A percentile compares a stretch with the other conserved stretches of the same genome.
Conservation (phyloP, 2,113 vertebrate species). For the Plecturocebus donacophilus region DNA sequence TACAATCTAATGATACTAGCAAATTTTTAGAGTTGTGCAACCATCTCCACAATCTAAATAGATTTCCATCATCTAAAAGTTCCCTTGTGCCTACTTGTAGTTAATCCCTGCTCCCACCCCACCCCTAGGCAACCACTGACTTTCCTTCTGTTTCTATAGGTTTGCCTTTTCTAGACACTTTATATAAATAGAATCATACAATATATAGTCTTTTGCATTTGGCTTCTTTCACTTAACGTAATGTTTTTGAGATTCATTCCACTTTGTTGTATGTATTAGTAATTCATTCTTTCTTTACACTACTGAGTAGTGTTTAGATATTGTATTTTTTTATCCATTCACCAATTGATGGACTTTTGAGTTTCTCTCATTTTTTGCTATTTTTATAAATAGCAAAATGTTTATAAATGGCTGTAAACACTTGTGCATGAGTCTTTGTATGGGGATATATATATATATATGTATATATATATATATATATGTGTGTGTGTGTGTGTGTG, state of each 20-base stretch:
- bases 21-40: background rate
- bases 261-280: background rate
- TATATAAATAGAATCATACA: background rate
- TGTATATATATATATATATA: background rate
- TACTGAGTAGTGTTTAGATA: background rate
- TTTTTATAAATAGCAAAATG: background rate
- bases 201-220: background rate
- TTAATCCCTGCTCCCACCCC: background rate
- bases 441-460: background rate
- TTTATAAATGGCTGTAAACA: background rate
- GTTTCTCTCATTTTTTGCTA: background rate
- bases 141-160: background rate
- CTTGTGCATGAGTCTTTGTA: background rate
- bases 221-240: background rate
- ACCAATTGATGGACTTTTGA: background rate
- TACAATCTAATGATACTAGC: background rate
- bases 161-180: background rate
- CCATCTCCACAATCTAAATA: background rate
- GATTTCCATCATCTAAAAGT: background rate
- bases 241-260: background rate
- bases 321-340: background rate
- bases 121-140: background rate
- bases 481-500: too few species aligned
- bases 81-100: background rate
- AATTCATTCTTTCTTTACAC: background rate